Conservation (phyloP, 2,888 invertebrate genomes). For the Ditylenchus weischeri region DNA sequence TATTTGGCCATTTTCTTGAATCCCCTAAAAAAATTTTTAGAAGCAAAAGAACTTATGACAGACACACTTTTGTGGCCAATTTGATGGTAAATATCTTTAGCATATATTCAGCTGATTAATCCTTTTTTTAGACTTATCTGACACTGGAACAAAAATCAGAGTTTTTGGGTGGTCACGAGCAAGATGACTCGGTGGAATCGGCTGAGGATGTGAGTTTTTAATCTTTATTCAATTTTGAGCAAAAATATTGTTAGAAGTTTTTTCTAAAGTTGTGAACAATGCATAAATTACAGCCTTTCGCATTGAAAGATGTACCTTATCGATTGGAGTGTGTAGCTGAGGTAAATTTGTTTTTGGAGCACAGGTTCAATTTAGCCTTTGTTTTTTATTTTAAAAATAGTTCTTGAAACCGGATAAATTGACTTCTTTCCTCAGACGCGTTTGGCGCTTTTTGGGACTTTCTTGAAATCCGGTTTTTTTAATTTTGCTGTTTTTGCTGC, state of each 20-base stretch:
- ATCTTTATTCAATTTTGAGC: not conserved
- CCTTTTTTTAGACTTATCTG: not conserved
- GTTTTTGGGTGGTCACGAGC: not conserved
- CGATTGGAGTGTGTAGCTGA: conserved; percentile 5
- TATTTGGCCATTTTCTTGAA: no score
- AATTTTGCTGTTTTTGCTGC: no score
- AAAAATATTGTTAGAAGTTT: not conserved
- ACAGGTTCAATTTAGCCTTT: no score
- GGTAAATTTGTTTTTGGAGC: no score
- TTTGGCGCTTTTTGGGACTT: no score
- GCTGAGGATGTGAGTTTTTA: not conserved
- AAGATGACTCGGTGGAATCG: not conserved
- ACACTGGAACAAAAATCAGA: not conserved
- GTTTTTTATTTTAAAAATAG: no score
- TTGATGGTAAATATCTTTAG: not conserved
- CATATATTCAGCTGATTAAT: not conserved
- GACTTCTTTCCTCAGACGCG: no score
- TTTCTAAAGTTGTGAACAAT: not conserved
- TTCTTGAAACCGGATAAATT: no score
- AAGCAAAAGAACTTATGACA: not conserved
- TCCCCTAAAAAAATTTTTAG: not conserved
- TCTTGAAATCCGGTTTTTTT: no score
- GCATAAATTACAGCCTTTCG: not conserved
- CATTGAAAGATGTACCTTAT: not conserved
- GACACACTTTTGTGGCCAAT: conserved; percentile 3